A percentile compares a stretch with the other conserved stretches of the same genome.
Conservation (phyloP, 2,797 vertebrate species). For the Myotis vivesi region DNA sequence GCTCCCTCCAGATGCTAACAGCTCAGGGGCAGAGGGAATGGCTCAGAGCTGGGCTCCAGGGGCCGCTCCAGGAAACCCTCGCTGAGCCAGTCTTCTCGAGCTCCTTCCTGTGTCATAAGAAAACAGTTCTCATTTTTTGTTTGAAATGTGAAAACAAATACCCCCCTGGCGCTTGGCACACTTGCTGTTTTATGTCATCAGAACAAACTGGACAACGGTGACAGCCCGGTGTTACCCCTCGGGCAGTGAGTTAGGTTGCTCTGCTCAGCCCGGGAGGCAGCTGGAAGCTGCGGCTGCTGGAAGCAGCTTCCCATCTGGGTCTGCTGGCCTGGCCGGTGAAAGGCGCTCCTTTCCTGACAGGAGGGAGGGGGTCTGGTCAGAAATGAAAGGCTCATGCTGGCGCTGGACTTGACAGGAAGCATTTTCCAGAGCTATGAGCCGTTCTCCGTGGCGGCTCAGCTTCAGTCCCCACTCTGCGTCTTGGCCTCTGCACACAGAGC, state of each 20-base stretch:
- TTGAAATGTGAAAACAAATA: neutral
- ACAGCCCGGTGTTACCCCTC: neutral
- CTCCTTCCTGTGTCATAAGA: neutral
- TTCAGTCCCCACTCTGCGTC: neutral
- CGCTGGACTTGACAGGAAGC: neutral
- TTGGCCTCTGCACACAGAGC: neutral
- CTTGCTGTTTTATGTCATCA: neutral
- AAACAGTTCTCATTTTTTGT: constrained; percentile 11
- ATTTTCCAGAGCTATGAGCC: neutral
- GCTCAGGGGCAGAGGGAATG: accelerated
- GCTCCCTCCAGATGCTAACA: neutral
- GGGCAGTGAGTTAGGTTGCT: neutral
- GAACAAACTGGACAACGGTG: neutral
- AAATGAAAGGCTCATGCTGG: neutral
- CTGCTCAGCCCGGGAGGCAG: neutral
- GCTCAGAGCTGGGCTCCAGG: neutral
- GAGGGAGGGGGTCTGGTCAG: neutral
- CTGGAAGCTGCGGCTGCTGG: neutral
- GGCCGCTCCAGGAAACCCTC: neutral
- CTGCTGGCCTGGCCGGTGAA: neutral
- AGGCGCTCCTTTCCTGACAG: neutral
- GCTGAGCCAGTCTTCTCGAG: neutral
- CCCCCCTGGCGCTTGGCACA: neutral
- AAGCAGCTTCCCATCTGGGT: neutral
- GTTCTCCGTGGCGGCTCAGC: neutral